Evolutionary conservation across 2,888 invertebrate genomes (phyloP).

Genomic region (Torymus aiolomorphi): DNA sequence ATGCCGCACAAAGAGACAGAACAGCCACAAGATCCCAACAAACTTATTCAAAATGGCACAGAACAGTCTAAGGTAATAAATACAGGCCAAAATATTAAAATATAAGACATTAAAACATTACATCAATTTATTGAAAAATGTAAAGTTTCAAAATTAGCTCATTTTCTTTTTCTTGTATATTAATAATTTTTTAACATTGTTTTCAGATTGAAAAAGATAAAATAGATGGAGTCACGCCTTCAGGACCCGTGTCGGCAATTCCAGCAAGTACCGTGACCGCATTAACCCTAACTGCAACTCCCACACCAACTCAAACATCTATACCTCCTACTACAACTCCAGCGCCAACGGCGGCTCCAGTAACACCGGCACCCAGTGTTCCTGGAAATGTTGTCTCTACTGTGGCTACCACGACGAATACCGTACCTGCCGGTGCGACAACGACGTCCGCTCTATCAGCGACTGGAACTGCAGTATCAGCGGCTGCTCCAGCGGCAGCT

Average conservation of each 20-base stretch:
- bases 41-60: conserved; percentile 56
- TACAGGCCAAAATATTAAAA: background rate
- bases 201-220: conserved; percentile 51
- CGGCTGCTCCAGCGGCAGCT: background rate
- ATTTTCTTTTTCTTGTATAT: too few species aligned
- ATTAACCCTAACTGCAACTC: background rate
- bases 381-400: conserved; percentile 13
- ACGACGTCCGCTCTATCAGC: conserved; percentile 24
- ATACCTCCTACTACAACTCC: background rate
- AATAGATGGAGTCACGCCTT: conserved; percentile 10
- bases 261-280: background rate
- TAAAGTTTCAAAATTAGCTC: too few species aligned
- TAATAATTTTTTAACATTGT: too few species aligned
- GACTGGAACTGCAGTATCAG: background rate
- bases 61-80: conserved; percentile 51
- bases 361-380: background rate
- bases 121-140: too few species aligned
- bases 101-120: conserved; percentile 5
- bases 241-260: background rate
- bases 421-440: conserved; percentile 23
- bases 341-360: background rate
- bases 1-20: conserved; percentile 45
- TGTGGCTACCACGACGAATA: background rate
- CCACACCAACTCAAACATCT: background rate
- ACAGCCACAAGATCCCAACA: conserved; percentile 43